Conservation (phyloP, 2,797 vertebrate species). For the Acanthis flammea region DNA sequence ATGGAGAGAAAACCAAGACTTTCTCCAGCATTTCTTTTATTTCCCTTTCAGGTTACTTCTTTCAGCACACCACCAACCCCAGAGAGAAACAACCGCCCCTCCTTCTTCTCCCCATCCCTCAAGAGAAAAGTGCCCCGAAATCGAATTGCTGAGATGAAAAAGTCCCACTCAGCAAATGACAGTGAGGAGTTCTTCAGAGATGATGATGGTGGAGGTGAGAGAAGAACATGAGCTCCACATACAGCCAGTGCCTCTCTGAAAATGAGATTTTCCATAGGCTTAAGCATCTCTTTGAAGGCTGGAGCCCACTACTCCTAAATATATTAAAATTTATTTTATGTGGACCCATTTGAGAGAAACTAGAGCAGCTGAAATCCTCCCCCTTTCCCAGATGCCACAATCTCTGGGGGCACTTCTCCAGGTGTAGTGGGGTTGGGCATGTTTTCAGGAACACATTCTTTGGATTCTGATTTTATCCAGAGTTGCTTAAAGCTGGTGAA, state of each 20-base stretch:
- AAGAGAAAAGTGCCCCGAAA: constrained; percentile 90
- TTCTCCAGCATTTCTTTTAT: not conserved
- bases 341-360: not conserved
- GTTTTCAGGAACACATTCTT: not conserved
- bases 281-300: not conserved
- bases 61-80: constrained; percentile 97
- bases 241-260: not conserved
- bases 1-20: not conserved
- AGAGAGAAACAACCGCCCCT: constrained; percentile 89
- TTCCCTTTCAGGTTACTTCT: constrained; percentile 86
- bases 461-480: not conserved
- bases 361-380: not conserved
- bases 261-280: not conserved
- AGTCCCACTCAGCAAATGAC: constrained; percentile 97
- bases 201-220: constrained; percentile 82
- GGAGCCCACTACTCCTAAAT: not conserved
- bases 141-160: constrained; percentile 96
- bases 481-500: not conserved
- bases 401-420: not conserved
- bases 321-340: not conserved
- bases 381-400: not conserved
- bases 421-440: not conserved
- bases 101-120: constrained; percentile 96
- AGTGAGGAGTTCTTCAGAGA: constrained; percentile 98
- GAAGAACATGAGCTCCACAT: not conserved